Evolutionary conservation across 2,888 invertebrate genomes (phyloP).

Genomic region (Drosophila colorata): DNA sequence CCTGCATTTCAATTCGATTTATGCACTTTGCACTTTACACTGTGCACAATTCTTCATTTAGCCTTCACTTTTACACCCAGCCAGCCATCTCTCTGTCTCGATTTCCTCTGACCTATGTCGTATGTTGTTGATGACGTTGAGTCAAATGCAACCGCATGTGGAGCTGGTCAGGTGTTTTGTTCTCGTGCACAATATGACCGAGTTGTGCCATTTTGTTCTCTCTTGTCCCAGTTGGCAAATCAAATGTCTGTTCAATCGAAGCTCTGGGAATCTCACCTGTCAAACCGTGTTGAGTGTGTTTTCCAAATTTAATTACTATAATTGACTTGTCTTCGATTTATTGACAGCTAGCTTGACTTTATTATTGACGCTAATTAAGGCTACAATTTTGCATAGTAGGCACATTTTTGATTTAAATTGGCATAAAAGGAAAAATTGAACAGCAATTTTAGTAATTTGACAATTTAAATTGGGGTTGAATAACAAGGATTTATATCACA

Average conservation of each 20-base stretch:
- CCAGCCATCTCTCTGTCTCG: not conserved
- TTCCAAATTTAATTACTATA: constrained; percentile 41
- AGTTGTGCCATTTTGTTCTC: constrained; percentile 25
- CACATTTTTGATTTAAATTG: not conserved
- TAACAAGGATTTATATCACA: too few relatives aligned
- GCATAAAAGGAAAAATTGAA: not conserved
- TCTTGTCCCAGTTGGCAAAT: constrained; percentile 21
- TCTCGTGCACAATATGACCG: constrained; percentile 14
- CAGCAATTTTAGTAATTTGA: not conserved
- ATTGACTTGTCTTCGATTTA: constrained; percentile 33
- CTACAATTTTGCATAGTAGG: not conserved
- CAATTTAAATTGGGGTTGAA: too few relatives aligned
- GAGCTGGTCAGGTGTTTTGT: constrained; percentile 19
- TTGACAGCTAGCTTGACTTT: not conserved
- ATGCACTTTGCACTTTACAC: constrained; percentile 38
- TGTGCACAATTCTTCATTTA: constrained; percentile 27
- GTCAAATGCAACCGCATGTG: constrained; percentile 18
- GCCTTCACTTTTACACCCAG: not conserved
- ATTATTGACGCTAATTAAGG: not conserved
- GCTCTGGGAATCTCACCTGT: constrained; percentile 22
- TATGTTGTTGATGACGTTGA: constrained; percentile 6
- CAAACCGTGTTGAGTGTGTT: constrained; percentile 5
- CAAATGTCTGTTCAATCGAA: constrained; percentile 43
- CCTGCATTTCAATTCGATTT: constrained; percentile 61
- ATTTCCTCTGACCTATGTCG: too few relatives aligned